A percentile compares a stretch with the other conserved stretches of the same genome.
These are phyloP conservation scores for Holacanthus passer DNA, from an alignment of 2,113 vertebrate genomes.

Conservation along the genomic window DNA sequence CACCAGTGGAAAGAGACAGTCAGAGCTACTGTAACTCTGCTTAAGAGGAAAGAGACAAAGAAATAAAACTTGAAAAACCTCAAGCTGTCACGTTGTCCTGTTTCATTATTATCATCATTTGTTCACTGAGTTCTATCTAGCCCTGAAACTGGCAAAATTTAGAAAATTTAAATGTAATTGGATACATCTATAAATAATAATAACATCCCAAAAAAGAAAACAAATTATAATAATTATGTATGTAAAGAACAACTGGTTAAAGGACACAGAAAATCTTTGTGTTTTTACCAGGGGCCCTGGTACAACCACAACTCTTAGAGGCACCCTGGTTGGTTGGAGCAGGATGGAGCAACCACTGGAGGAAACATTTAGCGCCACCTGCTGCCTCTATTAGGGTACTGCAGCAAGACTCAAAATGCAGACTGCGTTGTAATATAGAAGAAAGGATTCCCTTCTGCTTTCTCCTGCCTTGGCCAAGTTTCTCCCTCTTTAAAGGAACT, in stretches of 20 bases:
- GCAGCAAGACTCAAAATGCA: not conserved
- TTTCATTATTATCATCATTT: conserved; percentile 4
- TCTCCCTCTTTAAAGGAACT: not conserved
- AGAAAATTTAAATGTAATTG: not conserved
- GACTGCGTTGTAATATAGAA: not conserved
- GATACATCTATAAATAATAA: not conserved
- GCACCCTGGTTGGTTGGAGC: no score
- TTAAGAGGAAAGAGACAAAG: conserved; percentile 62
- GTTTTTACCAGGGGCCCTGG: no score
- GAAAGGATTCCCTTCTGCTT: not conserved
- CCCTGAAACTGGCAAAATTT: not conserved
- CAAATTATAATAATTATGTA: not conserved
- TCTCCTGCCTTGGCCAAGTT: not conserved
- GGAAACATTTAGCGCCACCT: conserved; percentile 1
- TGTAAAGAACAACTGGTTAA: not conserved
- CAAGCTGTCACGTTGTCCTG: conserved; percentile 8
- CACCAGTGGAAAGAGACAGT: conserved; percentile 68
- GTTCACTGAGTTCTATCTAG: not conserved
- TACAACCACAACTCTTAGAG: no score
- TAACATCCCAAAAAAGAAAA: not conserved
- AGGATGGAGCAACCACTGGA: not conserved
- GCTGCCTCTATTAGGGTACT: not conserved
- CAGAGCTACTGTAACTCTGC: conserved; percentile 75
- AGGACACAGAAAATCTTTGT: not conserved
- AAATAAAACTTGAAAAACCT: conserved; percentile 80